Evolutionary conservation across 2,888 invertebrate genomes (phyloP).

Genomic region (Ceriagrion tenellum): DNA sequence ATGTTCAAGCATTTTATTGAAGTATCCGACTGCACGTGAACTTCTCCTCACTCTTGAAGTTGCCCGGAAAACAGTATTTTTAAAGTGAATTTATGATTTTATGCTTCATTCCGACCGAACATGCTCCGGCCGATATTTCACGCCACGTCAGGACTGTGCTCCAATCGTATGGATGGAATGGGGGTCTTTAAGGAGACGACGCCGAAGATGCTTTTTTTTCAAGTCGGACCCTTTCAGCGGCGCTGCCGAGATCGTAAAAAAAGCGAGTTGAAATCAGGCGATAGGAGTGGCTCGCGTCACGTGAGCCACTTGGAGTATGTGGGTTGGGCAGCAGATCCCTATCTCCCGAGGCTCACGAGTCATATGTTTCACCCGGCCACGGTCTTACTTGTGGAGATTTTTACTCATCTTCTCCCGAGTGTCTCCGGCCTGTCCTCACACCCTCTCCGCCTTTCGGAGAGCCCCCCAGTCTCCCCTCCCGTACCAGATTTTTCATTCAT

Average conservation of each 20-base stretch:
- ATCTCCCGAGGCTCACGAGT: slow-evolving; percentile 23
- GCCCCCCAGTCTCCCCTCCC: neutral
- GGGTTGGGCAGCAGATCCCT: slow-evolving; percentile 22
- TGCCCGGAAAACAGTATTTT: neutral
- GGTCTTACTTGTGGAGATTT: neutral
- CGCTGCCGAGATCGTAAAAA: slow-evolving; percentile 33
- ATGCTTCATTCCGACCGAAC: neutral
- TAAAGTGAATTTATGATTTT: neutral
- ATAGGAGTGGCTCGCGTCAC: slow-evolving; percentile 60
- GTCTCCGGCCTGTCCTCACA: neutral
- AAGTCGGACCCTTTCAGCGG: slow-evolving; percentile 41
- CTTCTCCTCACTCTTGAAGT: neutral
- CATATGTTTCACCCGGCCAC: slow-evolving; percentile 4
- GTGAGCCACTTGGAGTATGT: slow-evolving; percentile 11
- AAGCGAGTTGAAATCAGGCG: slow-evolving; percentile 32
- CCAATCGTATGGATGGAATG: neutral
- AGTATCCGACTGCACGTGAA: neutral
- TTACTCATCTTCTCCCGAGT: neutral
- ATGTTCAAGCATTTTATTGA: neutral
- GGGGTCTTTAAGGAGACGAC: neutral
- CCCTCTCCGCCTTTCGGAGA: neutral
- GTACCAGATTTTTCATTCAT: neutral
- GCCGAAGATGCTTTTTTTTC: neutral
- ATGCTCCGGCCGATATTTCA: neutral
- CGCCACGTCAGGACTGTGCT: neutral